Evolutionary conservation across 1,140 invertebrate species (phyloP).

Genomic region (Psix sp.): DNA sequence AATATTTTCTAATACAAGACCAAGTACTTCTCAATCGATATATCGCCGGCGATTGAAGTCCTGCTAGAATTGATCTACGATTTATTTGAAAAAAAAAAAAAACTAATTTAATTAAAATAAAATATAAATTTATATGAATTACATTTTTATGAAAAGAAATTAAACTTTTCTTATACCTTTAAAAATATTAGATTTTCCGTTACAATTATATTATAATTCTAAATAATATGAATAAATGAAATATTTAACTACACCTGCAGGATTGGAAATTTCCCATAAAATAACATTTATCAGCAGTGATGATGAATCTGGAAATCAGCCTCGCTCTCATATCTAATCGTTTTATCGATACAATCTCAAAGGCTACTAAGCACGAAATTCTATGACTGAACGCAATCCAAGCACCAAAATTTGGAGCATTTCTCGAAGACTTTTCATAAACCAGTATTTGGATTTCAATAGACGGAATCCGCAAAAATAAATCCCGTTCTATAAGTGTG

Average conservation of each 20-base stretch:
- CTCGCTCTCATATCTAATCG: constrained; percentile 74
- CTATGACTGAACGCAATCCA: constrained; percentile 78
- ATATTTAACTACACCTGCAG: too few species aligned
- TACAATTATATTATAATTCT: too few species aligned
- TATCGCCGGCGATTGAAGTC: constrained; percentile 77
- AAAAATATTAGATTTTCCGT: too few species aligned
- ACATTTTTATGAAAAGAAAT: too few species aligned
- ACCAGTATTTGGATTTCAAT: constrained; percentile 73
- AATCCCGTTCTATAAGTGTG: constrained; percentile 77
- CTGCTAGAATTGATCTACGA: constrained; percentile 75
- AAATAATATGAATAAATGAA: background rate
- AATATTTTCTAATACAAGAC: constrained; percentile 75
- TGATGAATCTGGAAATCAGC: constrained; percentile 77
- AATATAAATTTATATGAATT: too few species aligned
- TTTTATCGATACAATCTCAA: constrained; percentile 73
- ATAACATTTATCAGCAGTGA: constrained; percentile 77
- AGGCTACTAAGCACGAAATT: constrained; percentile 75
- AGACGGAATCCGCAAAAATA: constrained; percentile 75
- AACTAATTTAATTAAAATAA: constrained; percentile 3
- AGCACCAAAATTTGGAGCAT: constrained; percentile 76
- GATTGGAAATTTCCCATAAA: constrained; percentile 78
- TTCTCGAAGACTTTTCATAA: constrained; percentile 73
- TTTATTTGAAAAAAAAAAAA: constrained; percentile 1
- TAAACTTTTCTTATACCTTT: too few species aligned
- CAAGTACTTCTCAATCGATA: constrained; percentile 76